These are phyloP conservation scores for Lanistes nyassanus DNA, from an alignment of 1,140 invertebrate species.

Conservation along the genomic window DNA sequence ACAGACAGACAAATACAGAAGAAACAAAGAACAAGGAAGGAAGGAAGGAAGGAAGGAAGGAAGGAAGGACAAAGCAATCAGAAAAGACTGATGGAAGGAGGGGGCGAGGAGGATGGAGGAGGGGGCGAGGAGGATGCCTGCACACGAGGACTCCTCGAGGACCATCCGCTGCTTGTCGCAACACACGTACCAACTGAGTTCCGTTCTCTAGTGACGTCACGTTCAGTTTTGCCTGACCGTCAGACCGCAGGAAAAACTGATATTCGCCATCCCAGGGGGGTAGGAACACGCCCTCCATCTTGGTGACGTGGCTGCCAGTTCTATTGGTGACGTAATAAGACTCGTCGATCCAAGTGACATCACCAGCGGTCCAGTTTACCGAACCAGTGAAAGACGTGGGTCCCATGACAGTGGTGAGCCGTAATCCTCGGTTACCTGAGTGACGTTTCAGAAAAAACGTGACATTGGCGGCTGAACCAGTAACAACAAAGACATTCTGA, in stretches of 20 bases:
- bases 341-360: slow-evolving; percentile 20
- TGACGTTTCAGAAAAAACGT: neutral
- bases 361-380: slow-evolving; percentile 3
- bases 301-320: slow-evolving; percentile 25
- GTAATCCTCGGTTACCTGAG: slow-evolving; percentile 46
- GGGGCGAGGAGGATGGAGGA: slow-evolving; percentile 26
- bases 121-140: slow-evolving; percentile 26
- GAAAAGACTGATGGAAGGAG: slow-evolving; percentile 14
- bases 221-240: slow-evolving; percentile 27
- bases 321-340: slow-evolving; percentile 1
- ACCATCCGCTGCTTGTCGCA: neutral
- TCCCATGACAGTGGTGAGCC: slow-evolving; percentile 34
- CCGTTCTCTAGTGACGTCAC: slow-evolving; percentile 19
- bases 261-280: slow-evolving; percentile 22
- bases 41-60: no score
- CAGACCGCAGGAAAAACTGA: slow-evolving; percentile 24
- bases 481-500: slow-evolving; percentile 2
- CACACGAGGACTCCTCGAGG: no score
- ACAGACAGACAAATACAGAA: no score
- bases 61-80: neutral
- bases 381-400: slow-evolving; percentile 15
- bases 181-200: slow-evolving; percentile 26
- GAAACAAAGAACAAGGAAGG: no score
- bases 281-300: slow-evolving; percentile 29
- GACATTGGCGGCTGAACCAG: no score